These are phyloP conservation scores for Platanista minor DNA, from an alignment of 2,113 vertebrate species.

Conservation along the genomic window DNA sequence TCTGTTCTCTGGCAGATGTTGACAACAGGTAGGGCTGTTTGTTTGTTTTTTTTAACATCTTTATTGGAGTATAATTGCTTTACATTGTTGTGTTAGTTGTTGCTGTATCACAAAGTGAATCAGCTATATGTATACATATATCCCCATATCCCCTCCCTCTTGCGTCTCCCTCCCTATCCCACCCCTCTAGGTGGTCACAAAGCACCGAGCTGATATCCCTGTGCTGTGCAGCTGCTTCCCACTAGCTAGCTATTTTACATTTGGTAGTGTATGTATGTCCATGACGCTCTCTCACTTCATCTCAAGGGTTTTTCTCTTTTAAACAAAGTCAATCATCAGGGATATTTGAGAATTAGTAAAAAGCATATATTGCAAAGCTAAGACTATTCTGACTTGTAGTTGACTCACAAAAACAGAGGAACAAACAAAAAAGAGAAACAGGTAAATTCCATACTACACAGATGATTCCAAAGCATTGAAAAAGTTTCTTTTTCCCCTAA, in stretches of 20 bases:
- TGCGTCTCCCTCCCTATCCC: too few species aligned
- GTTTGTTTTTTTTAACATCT: not conserved
- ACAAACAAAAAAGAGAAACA: not conserved
- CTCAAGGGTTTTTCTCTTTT: not conserved
- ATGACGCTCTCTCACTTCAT: too few species aligned
- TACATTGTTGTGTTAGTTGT: too few species aligned
- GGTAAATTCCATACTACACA: not conserved
- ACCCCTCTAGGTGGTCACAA: too few species aligned
- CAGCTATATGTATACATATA: too few species aligned
- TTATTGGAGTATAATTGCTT: too few species aligned
- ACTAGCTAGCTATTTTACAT: too few species aligned
- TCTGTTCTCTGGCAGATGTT: not conserved
- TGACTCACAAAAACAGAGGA: not conserved
- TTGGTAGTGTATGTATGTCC: too few species aligned
- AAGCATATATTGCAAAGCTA: not conserved
- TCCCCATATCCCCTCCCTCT: too few species aligned
- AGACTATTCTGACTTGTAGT: not conserved
- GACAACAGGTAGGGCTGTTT: not conserved
- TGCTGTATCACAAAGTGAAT: too few species aligned
- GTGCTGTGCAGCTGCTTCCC: too few species aligned
- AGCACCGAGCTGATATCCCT: too few species aligned
- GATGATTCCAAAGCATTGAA: not conserved
- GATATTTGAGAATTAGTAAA: constrained; percentile 21
- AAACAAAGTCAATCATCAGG: constrained; percentile 3
- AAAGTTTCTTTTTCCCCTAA: not conserved